Conservation (phyloP, 1,140 invertebrate genomes). For the Listronotus bonariensis region DNA sequence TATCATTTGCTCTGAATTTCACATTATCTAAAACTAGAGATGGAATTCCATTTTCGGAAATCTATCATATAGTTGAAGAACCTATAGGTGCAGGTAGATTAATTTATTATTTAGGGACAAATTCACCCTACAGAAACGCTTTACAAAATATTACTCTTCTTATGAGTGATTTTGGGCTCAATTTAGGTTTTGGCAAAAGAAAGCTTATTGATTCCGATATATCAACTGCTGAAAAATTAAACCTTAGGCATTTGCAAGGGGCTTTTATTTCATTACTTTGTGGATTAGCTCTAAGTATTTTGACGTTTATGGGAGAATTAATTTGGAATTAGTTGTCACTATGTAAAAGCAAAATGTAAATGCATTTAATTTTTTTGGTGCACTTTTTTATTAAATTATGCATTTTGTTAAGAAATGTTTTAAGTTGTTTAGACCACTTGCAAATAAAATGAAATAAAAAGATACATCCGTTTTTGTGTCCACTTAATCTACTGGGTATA, state of each 20-base stretch:
- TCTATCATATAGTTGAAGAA: conserved; percentile 18
- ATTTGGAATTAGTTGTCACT: no score
- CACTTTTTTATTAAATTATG: no score
- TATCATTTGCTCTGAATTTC: background rate
- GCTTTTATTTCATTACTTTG: conserved; percentile 9
- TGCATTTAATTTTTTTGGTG: no score
- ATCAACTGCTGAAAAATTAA: background rate
- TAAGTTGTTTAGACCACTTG: no score
- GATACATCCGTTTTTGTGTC: no score
- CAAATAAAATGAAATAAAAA: no score
- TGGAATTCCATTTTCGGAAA: conserved; percentile 6
- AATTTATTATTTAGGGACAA: conserved; percentile 12
- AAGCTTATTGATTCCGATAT: conserved; percentile 1
- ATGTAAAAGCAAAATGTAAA: no score
- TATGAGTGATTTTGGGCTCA: conserved; percentile 14
- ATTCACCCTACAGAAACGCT: conserved; percentile 10
- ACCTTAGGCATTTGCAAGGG: conserved; percentile 2
- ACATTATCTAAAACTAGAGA: background rate
- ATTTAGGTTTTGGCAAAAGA: conserved; percentile 14
- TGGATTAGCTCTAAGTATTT: background rate
- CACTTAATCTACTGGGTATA: no score
- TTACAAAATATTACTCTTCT: conserved; percentile 5
- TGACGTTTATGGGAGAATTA: conserved; percentile 15
- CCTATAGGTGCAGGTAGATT: conserved; percentile 11
- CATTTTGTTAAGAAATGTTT: no score